Base-by-base conservation (phyloP, 2,113 vertebrate species). In the Brachionichthys hirsutus region DNA sequence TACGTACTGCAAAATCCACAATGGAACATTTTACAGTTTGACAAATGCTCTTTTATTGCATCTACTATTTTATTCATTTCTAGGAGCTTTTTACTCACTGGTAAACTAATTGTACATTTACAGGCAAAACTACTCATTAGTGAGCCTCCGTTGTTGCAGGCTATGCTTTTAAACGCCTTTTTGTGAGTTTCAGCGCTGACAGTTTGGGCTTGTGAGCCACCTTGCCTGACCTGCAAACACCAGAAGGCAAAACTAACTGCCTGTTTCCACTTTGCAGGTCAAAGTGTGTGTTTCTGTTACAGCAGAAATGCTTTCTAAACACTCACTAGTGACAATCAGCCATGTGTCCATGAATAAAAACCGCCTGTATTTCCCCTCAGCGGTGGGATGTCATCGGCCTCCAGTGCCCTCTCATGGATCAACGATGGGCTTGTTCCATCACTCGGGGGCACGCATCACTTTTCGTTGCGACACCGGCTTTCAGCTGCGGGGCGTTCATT, bases 381-480 rank as follows among this genome's bases (percentile, higher is more conserved):
- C 95, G 90, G 88, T 96, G 84, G 93, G 93, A 81, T 95, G 94
- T 88, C 91, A 68, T 83, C 92, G 91, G 85, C 93, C 93, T 55
- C 89, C 88, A 52, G 85, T 91, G 82, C 94, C 93, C 0, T 83
- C 85, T 81, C 90, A 94, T 73, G 94, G 94, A 68, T 87, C 84
- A 69, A 89, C 90, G 71, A 85, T 92, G 82, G 93, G 93, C 78
- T 73, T 93, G 73, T 93, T 94, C 82, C 90, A 91, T 77, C 92
- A 92, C 80, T 92, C 93, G 2, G 94, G 94, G 54, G 92, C 91
- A 45, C 92, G 75, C 52, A 85, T 94, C 85, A 84, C 88, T 84
- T 95, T 92, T 87, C 88, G 80, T 54, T 95, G 94, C 78, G 90
- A 93, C 66, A 63, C 87, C 24, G 93, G 93, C 67, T 94, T 92